Percentiles rank a stretch among this genome's conserved stretches.
These are phyloP conservation scores for Laterallus jamaicensis DNA, from an alignment of 2,113 vertebrate genomes.

Conservation along the genomic window DNA sequence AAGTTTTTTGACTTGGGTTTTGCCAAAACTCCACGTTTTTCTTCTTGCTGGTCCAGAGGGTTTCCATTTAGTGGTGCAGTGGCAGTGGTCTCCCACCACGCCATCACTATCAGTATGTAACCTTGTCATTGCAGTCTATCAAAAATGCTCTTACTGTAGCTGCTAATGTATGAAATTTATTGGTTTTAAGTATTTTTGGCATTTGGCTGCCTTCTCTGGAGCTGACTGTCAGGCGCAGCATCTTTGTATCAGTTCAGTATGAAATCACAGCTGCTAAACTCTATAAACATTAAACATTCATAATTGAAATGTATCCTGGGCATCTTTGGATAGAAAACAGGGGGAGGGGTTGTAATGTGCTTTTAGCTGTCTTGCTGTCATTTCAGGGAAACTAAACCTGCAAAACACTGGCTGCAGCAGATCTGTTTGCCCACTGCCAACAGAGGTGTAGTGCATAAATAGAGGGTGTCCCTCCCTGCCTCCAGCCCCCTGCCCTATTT, in stretches of 20 bases:
- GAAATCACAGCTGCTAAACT: constrained; percentile 38
- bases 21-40: rapidly evolving
- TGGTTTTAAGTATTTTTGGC: neutral
- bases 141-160: neutral
- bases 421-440: neutral
- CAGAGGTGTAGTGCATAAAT: neutral
- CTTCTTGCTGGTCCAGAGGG: neutral
- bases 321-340: neutral
- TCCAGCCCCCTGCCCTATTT: rapidly evolving
- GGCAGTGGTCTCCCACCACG: neutral
- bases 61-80: neutral
- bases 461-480: neutral
- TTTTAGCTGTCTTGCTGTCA: neutral
- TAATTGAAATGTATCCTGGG: neutral
- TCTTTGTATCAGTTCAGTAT: neutral
- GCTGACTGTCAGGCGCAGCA: neutral
- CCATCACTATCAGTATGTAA: neutral
- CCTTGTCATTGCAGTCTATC: neutral
- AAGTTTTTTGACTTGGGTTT: neutral
- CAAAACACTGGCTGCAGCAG: neutral
- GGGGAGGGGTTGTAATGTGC: neutral
- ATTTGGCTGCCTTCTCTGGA: neutral
- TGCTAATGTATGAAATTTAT: neutral
- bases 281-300: neutral
- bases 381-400: neutral